Evolutionary conservation across 2,797 vertebrate species (phyloP).

Genomic region (Champsocephalus gunnari): DNA sequence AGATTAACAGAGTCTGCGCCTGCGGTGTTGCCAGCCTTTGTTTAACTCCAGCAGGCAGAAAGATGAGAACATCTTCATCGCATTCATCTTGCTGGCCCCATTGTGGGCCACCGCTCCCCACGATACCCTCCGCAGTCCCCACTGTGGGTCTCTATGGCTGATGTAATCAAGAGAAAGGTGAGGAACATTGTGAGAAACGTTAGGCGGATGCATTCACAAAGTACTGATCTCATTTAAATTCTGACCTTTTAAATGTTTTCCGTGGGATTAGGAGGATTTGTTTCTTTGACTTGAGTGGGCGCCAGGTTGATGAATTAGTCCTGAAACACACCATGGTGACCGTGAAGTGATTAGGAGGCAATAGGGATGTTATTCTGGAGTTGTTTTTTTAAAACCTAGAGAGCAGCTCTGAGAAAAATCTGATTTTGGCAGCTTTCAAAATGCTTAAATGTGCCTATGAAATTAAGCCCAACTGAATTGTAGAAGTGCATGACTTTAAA

Average conservation of each 20-base stretch:
- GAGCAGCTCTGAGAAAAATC: not conserved
- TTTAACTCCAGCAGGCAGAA: constrained; percentile 40
- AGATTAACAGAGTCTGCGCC: constrained; percentile 26
- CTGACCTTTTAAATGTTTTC: constrained; percentile 50
- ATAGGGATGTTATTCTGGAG: constrained; percentile 15
- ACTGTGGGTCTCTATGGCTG: constrained; percentile 48
- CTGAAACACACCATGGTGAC: constrained; percentile 5
- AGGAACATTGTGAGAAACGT: constrained; percentile 41
- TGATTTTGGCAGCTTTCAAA: not conserved
- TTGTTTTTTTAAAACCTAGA: constrained; percentile 13
- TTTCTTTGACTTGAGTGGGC: constrained; percentile 45
- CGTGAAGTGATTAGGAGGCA: constrained; percentile 37
- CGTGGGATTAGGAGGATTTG: constrained; percentile 43
- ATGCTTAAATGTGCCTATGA: not conserved
- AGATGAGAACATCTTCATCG: constrained; percentile 43
- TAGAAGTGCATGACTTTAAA: not conserved
- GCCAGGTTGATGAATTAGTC: constrained; percentile 38
- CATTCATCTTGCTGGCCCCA: constrained; percentile 40
- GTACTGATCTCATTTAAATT: constrained; percentile 57
- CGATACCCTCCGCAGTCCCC: constrained; percentile 20
- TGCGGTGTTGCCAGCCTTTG: constrained; percentile 19
- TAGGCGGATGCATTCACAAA: constrained; percentile 38
- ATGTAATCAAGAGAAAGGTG: constrained; percentile 69
- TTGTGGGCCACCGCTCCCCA: not conserved
- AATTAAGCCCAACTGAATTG: not conserved